Percentiles rank a stretch among this genome's conserved stretches.
phyloP scores from a whole-genome alignment of 2,797 vertebrate species.

The Pachyuromys duprasi region DNA sequence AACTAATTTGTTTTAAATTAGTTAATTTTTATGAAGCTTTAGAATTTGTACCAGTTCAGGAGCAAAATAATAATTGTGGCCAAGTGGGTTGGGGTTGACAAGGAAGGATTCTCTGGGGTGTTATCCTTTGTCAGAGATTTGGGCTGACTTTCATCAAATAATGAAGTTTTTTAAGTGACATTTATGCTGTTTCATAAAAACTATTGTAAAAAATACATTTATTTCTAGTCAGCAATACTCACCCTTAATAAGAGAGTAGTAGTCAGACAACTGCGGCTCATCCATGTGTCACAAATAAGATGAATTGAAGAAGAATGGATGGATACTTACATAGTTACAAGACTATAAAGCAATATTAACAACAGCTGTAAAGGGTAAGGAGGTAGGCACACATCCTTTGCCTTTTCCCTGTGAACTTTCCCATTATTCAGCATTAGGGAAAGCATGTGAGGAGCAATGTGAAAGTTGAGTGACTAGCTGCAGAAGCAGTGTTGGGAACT shows the following conservation, averaged over 20 bases:
- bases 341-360: not conserved
- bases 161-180: not conserved
- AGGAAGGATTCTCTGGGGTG: not conserved
- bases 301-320: not conserved
- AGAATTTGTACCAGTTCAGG: not conserved
- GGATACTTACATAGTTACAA: not conserved
- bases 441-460: not conserved
- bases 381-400: not conserved
- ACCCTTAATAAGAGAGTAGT: not conserved
- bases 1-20: constrained; percentile 10
- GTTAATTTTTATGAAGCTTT: constrained; percentile 14
- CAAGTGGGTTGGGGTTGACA: not conserved
- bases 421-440: not conserved
- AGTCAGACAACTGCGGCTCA: not conserved
- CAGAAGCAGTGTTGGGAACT: not conserved
- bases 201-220: not conserved
- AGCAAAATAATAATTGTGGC: not conserved
- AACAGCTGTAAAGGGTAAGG: not conserved
- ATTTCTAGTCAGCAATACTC: not conserved
- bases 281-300: not conserved
- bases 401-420: constrained; percentile 6
- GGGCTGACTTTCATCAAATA: not conserved
- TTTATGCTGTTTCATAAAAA: not conserved
- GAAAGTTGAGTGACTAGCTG: not conserved
- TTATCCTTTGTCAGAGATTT: not conserved